Conservation (phyloP, 2,888 invertebrate genomes). For the Scrobipalpa atriplicella region DNA sequence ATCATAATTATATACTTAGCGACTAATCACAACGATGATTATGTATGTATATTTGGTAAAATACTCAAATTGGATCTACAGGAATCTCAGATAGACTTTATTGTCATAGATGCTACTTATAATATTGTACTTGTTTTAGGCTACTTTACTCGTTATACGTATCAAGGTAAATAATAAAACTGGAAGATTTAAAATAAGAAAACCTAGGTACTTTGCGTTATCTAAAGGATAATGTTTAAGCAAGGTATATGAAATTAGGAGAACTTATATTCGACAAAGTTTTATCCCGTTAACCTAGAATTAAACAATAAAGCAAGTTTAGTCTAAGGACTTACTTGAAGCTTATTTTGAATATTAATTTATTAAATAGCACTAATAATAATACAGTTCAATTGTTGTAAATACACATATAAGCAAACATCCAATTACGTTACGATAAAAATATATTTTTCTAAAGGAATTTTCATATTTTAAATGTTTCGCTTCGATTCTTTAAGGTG, state of each 20-base stretch:
- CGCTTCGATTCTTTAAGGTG: conserved; percentile 42
- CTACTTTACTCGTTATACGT: conserved; percentile 17
- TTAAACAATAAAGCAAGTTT: background rate
- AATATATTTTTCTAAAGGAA: background rate
- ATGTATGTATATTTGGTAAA: conserved; percentile 45
- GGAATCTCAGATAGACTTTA: conserved; percentile 29
- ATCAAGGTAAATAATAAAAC: conserved; percentile 1
- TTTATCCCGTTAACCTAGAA: background rate
- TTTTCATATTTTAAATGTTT: conserved; percentile 13
- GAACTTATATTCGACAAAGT: background rate
- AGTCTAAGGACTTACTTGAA: conserved; percentile 1
- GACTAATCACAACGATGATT: conserved; percentile 74
- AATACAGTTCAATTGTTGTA: background rate
- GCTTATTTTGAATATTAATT: background rate
- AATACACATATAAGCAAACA: background rate
- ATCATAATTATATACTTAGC: conserved; percentile 67
- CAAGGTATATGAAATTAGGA: background rate
- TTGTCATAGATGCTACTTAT: conserved; percentile 29
- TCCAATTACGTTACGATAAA: background rate
- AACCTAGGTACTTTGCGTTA: background rate
- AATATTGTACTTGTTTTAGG: conserved; percentile 20
- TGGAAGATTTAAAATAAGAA: background rate
- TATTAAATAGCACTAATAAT: conserved; percentile 4
- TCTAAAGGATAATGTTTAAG: background rate
- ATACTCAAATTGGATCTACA: conserved; percentile 29